Evolutionary conservation across 2,888 invertebrate genomes (phyloP).

Genomic region (Orchesella flavescens): DNA sequence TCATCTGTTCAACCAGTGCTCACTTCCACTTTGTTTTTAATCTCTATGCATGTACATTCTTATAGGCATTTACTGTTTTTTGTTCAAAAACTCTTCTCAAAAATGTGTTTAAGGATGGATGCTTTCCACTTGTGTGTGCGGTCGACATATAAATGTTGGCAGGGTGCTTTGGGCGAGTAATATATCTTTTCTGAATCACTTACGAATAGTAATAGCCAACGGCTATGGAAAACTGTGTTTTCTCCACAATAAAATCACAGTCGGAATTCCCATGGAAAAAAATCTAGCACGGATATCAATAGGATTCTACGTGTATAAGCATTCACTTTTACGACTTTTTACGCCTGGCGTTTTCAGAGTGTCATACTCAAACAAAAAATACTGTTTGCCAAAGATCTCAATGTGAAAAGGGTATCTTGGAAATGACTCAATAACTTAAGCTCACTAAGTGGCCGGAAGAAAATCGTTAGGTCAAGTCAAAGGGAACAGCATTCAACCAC

Average conservation of each 20-base stretch:
- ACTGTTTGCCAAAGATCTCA: constrained; percentile 20
- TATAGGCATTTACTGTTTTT: no score
- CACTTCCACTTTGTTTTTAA: no score
- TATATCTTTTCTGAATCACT: constrained; percentile 8
- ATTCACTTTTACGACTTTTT: constrained; percentile 20
- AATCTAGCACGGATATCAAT: no score
- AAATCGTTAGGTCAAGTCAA: constrained; percentile 29
- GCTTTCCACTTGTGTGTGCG: no score
- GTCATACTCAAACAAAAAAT: constrained; percentile 2
- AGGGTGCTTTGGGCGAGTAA: not conserved
- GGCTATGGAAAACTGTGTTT: not conserved
- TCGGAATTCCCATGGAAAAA: not conserved
- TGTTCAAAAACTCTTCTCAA: no score
- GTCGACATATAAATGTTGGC: not conserved
- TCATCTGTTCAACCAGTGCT: no score
- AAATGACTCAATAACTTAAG: constrained; percentile 57
- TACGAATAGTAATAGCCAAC: not conserved
- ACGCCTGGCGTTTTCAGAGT: constrained; percentile 6
- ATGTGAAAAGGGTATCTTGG: constrained; percentile 45
- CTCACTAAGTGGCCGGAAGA: constrained; percentile 52
- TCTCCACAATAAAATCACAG: constrained; percentile 8
- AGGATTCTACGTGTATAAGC: not conserved
- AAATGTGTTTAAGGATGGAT: no score
- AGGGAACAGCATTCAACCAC: not conserved
- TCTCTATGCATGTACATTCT: no score